Base-by-base conservation (phyloP, 2,888 invertebrate genomes). In the Leptinotarsa haldemani region DNA sequence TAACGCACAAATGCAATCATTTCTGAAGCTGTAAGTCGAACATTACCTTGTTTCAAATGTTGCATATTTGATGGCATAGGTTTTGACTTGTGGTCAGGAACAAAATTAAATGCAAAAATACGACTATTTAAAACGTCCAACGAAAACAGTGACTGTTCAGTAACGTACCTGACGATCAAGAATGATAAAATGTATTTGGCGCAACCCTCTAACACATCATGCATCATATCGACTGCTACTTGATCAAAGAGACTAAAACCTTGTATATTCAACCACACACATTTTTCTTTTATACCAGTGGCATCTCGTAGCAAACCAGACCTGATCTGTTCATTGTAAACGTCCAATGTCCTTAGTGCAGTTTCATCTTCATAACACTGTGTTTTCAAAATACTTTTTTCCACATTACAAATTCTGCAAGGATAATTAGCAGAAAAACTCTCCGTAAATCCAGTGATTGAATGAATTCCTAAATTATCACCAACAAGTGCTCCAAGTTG, bases 391-490 rank as follows among this genome's bases (percentile, higher is more conserved):
- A 47, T 70, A 48, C 18, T 48, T 76, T 81, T 83, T 4, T 68
- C 47, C 25, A 76, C 58, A 61, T 69, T 70, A 76, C 84, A 84
- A 74, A 83, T 78, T 75, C 84, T 76, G 74, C 83, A 84, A 75
- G 65, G 81, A 77, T 77, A 77, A 30, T 74, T 81, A 12, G 79
- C 71, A 30, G 78, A 74, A 78, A 83, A 83, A 73, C 80, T 81
- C 76, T 83, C 82, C 58, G 75, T 72, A 53, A 81, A 80, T 4
- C 82, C 83, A 52, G 82, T 73, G 46, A 82, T 78, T 18, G 72
- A 72, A 70, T 82, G 79, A 16, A 81, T 63, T 0, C 82, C 83
- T 75, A 82, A 76, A 71, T 83, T 83, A 70, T 83, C 83, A 22
- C 82, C 83, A 53, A 80, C 74, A 48, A 83, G 77, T 61, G 74